Conservation (phyloP, 1,140 invertebrate species). For the Drosophila eugracilis region DNA sequence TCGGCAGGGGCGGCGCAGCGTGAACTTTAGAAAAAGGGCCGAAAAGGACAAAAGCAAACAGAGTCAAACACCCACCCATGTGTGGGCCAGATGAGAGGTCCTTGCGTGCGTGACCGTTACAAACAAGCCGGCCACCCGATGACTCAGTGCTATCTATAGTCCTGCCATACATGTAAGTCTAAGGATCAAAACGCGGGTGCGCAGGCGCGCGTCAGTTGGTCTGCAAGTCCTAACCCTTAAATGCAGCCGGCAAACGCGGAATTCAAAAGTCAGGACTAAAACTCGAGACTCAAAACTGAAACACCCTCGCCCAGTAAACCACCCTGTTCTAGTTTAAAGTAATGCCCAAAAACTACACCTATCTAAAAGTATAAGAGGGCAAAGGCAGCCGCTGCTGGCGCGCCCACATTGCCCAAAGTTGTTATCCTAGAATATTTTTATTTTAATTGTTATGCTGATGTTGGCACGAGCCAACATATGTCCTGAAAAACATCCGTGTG, state of each 20-base stretch:
- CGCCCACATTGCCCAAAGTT: constrained; percentile 62
- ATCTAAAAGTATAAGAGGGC: constrained; percentile 23
- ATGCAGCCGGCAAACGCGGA: constrained; percentile 47
- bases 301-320: constrained; percentile 38
- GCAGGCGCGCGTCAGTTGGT: constrained; percentile 70
- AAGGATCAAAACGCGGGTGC: constrained; percentile 27
- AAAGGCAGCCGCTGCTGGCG: constrained; percentile 33
- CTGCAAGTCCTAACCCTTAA: constrained; percentile 74
- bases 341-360: constrained; percentile 24
- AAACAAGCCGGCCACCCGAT: constrained; percentile 32
- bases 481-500: constrained; percentile 22
- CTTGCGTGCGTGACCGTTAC: constrained; percentile 79
- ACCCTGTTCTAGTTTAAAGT: constrained; percentile 71
- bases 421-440: constrained; percentile 73
- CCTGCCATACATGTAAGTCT: background rate
- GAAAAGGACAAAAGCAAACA: constrained; percentile 31
- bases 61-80: constrained; percentile 42
- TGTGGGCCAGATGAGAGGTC: constrained; percentile 63
- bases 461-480: constrained; percentile 79
- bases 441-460: constrained; percentile 81
- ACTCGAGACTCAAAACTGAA: constrained; percentile 1
- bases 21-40: constrained; percentile 7
- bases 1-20: constrained; percentile 42
- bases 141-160: constrained; percentile 67
- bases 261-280: constrained; percentile 7